Evolutionary conservation across 2,797 vertebrate species (phyloP).

Genomic region (Darevskia mixta): DNA sequence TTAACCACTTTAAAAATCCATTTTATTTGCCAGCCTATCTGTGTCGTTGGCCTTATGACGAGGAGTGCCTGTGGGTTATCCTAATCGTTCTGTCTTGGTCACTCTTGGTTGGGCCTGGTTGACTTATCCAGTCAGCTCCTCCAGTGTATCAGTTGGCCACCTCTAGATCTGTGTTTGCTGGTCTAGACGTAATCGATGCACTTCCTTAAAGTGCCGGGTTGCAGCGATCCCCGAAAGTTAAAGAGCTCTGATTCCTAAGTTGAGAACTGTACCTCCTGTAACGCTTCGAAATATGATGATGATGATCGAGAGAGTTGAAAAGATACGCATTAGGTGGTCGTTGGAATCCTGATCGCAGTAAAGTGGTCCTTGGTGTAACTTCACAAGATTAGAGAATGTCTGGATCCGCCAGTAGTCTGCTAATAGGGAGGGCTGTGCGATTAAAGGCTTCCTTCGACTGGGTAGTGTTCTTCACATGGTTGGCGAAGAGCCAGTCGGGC

Average conservation of each 20-base stretch:
- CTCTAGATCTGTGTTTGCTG: conserved; percentile 88
- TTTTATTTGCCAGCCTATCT: conserved; percentile 99
- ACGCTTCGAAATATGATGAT: conserved; percentile 92
- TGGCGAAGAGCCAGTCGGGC: conserved; percentile 89
- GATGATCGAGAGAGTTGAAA: conserved; percentile 86
- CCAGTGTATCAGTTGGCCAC: conserved; percentile 86
- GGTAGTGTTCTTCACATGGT: conserved; percentile 87
- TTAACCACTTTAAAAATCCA: conserved; percentile 80
- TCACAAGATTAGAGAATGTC: conserved; percentile 93
- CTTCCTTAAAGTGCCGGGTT: conserved; percentile 86
- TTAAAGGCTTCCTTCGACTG: conserved; percentile 87
- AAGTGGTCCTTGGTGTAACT: conserved; percentile 91
- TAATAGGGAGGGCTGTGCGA: conserved; percentile 86
- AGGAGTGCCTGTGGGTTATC: conserved; percentile 93
- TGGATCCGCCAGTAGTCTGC: conserved; percentile 89
- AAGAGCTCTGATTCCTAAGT: conserved; percentile 88
- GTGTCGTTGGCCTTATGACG: conserved; percentile 99
- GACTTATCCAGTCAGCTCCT: conserved; percentile 93
- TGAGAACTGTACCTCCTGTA: conserved; percentile 92
- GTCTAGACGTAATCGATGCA: conserved; percentile 87
- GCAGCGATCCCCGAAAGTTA: conserved; percentile 85
- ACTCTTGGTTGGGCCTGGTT: conserved; percentile 98
- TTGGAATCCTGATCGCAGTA: conserved; percentile 89
- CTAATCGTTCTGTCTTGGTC: conserved; percentile 98
- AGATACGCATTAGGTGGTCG: conserved; percentile 87